A percentile compares a stretch with the other conserved stretches of the same genome.
phyloP scores from a whole-genome alignment of 2,797 vertebrate species.

The Momotus momota region DNA sequence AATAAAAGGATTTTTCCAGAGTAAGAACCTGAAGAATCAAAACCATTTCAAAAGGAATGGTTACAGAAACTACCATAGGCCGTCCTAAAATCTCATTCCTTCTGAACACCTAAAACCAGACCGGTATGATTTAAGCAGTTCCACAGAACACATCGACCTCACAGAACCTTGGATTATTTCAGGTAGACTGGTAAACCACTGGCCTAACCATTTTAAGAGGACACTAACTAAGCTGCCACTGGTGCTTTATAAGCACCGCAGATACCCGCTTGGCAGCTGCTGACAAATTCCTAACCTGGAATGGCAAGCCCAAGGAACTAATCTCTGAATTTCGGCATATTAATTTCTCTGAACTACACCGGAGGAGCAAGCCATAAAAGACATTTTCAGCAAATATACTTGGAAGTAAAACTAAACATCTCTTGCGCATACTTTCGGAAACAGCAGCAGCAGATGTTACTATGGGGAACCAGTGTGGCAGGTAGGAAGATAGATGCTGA shows the following conservation, averaged over 20 bases:
- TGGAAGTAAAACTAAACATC: neutral
- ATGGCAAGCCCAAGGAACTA: neutral
- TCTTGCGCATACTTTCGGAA: neutral
- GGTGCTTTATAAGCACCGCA: neutral
- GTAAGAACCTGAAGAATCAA: neutral
- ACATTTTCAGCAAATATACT: neutral
- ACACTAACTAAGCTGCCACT: neutral
- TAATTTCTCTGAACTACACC: neutral
- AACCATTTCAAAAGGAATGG: neutral
- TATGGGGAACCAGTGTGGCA: neutral
- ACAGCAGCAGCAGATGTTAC: neutral
- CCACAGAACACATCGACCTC: neutral
- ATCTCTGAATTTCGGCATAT: neutral
- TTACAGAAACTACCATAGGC: neutral
- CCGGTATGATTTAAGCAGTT: neutral
- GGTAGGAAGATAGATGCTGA: neutral
- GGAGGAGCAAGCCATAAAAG: neutral
- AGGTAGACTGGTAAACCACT: neutral
- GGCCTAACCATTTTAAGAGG: neutral
- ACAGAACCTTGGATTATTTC: neutral
- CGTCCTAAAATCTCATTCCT: neutral
- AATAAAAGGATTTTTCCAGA: neutral
- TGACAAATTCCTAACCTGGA: neutral
- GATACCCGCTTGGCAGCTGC: neutral
- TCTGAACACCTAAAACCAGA: neutral